Percentiles rank a stretch among this genome's conserved stretches.
These are phyloP conservation scores for Pseudolaguvia tuberculata DNA, from an alignment of 2,113 vertebrate genomes.

Conservation along the genomic window DNA sequence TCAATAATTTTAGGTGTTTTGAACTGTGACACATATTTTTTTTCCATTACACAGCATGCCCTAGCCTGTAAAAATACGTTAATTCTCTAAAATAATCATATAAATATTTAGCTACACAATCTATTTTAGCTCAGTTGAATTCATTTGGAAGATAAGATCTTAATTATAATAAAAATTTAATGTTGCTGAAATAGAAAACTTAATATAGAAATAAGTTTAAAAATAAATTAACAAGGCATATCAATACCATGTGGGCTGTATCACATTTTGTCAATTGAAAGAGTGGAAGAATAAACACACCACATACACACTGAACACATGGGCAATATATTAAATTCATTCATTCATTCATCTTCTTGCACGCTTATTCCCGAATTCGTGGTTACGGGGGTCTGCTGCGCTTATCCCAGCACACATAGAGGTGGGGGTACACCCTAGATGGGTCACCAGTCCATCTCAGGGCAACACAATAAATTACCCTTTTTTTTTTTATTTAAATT, in stretches of 20 bases:
- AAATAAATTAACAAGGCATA: background rate
- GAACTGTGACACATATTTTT: slow-evolving; percentile 20
- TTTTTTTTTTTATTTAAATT: background rate
- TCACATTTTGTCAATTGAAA: background rate
- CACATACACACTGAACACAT: background rate
- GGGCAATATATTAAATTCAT: slow-evolving; percentile 4
- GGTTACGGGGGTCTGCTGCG: too few species aligned
- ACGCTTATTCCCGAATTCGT: too few species aligned
- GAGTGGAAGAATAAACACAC: slow-evolving; percentile 17
- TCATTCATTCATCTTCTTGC: too few species aligned
- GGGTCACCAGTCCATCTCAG: too few species aligned
- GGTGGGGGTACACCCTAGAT: too few species aligned
- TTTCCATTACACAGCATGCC: background rate
- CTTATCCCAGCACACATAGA: too few species aligned
- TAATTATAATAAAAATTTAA: background rate
- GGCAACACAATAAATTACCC: too few species aligned
- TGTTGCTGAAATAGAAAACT: background rate
- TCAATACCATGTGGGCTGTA: background rate
- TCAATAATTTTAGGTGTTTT: slow-evolving; percentile 8
- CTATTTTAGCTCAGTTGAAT: slow-evolving; percentile 5
- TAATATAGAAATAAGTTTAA: background rate
- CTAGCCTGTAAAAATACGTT: background rate
- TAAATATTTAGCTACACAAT: slow-evolving; percentile 4
- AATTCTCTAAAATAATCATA: background rate
- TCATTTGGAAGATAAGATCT: background rate